Evolutionary conservation across 2,888 invertebrate genomes (phyloP), one percentile per base, ranked within the genome.

Genomic region (Lapara coniferarum): DNA sequence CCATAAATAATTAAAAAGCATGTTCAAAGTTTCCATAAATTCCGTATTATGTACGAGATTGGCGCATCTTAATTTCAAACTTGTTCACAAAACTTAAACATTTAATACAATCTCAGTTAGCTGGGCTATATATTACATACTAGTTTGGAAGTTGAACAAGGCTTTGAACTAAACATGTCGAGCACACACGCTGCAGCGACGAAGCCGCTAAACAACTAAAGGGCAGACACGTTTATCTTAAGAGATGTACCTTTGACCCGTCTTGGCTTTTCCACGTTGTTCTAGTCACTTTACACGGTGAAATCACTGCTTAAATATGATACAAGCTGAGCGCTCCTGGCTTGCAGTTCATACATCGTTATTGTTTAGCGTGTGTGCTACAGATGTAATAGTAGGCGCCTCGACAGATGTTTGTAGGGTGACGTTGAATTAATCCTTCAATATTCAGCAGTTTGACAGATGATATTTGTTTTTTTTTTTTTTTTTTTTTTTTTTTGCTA

Each of bases 311-410:
- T 71, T 58, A 30, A 59, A 68, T 66, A 46, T 52, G 16, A 70
- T 71, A 56, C 37, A 6, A 16, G 16, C 14, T 58, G 52, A 58
- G 56, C 69, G 69, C 73, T 72, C 58, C 66, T 75, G 67, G 58
- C 71, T 53, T 67, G 66, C 37, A 74, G 68, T 53, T 74, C 69
- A 74, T 72, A 74, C 72, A 73, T 75, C 69, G 53, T 74, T 73
- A 73, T 69, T 71, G 66, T 49, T 25, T 46, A 52, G 49, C 19
- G 25, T 51, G 55, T 68, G 58, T 66, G 74, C 67, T 53, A 58
- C 55, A 53, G 59, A 72, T 68, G 71, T 75, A 73, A 70, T 75
- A 53, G 59, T 73, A 79, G 78, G 78, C 80, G 73, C 73, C 53
- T n/a, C 25, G 14, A 55, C 59, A 30, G 37, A 53, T 52, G 14